phyloP scores from a whole-genome alignment of 2,888 invertebrate genomes.

The Yponomeuta sedellus region DNA sequence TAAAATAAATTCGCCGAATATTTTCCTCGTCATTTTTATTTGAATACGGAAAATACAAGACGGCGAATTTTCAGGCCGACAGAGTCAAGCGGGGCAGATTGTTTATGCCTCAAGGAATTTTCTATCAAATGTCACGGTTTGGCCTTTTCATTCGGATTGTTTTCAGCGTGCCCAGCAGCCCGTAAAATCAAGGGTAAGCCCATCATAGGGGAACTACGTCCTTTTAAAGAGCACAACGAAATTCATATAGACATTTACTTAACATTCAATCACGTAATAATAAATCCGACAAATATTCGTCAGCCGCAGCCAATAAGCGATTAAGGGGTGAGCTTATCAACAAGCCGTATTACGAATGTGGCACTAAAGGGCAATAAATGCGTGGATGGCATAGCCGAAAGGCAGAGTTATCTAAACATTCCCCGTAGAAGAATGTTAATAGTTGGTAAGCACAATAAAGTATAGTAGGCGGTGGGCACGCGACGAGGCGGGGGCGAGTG shows the following conservation, averaged over 20 bases:
- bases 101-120: slow-evolving; percentile 58
- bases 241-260: neutral
- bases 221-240: slow-evolving; percentile 6
- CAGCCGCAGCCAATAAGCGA: slow-evolving; percentile 1
- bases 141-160: slow-evolving; percentile 49
- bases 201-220: slow-evolving; percentile 12
- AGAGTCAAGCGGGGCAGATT: slow-evolving; percentile 30
- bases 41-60: slow-evolving; percentile 5
- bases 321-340: slow-evolving; percentile 11
- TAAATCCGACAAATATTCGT: neutral
- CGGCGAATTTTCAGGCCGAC: slow-evolving; percentile 18
- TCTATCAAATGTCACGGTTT: slow-evolving; percentile 65
- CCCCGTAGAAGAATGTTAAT: slow-evolving; percentile 71
- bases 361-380: slow-evolving; percentile 12
- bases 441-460: slow-evolving; percentile 57
- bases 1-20: neutral
- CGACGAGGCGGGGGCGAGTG: slow-evolving; percentile 40
- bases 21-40: neutral
- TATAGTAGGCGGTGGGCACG: slow-evolving; percentile 43
- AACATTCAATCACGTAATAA: slow-evolving; percentile 4
- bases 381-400: slow-evolving; percentile 19
- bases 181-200: slow-evolving; percentile 51
- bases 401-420: slow-evolving; percentile 64
- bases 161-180: slow-evolving; percentile 46
- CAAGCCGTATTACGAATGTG: slow-evolving; percentile 9